A percentile compares a stretch with the other conserved stretches of the same genome.
Evolutionary conservation across 30 jellyfish, hydroid and myxozoan species (phyloP).

Genomic region (Aurelia aurita complex sp. Pacific): DNA sequence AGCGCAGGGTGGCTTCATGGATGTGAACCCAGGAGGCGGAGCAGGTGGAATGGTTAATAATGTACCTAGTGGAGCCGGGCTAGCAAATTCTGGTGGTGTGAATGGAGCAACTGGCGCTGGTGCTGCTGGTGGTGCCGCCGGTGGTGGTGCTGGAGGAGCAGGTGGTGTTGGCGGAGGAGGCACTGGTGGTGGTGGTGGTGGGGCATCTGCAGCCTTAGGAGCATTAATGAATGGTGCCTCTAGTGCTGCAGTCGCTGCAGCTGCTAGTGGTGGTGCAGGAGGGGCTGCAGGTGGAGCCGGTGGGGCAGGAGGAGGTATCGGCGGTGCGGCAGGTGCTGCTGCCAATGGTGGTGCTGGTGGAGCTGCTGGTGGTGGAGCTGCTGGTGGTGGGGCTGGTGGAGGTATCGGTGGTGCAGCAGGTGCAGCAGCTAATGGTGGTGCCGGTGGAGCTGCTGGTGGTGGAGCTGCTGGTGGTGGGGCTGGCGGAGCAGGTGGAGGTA

Average conservation of each 20-base stretch:
- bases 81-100: slow-evolving; percentile 27
- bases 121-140: slow-evolving; percentile 35
- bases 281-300: slow-evolving; percentile 53
- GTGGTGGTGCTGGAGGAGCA: slow-evolving; percentile 25
- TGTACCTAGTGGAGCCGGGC: slow-evolving; percentile 70
- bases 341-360: slow-evolving; percentile 58
- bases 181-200: slow-evolving; percentile 8
- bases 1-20: slow-evolving; percentile 82
- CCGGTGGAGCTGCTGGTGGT: slow-evolving; percentile 53
- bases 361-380: slow-evolving; percentile 54
- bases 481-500: slow-evolving; percentile 60
- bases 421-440: slow-evolving; percentile 47
- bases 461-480: slow-evolving; percentile 56
- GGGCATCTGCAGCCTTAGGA: slow-evolving; percentile 49
- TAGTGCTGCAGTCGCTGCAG: slow-evolving; percentile 39
- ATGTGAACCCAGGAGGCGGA: slow-evolving; percentile 68
- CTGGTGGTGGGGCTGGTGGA: slow-evolving; percentile 54
- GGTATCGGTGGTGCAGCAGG: slow-evolving; percentile 41
- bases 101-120: slow-evolving; percentile 36
- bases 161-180: slow-evolving; percentile 1
- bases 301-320: slow-evolving; percentile 29
- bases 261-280: slow-evolving; percentile 31
- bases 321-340: slow-evolving; percentile 46
- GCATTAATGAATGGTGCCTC: slow-evolving; percentile 33
- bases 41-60: slow-evolving; percentile 57